Conservation (phyloP, 2,888 invertebrate genomes). For the Rhagonycha lutea region DNA sequence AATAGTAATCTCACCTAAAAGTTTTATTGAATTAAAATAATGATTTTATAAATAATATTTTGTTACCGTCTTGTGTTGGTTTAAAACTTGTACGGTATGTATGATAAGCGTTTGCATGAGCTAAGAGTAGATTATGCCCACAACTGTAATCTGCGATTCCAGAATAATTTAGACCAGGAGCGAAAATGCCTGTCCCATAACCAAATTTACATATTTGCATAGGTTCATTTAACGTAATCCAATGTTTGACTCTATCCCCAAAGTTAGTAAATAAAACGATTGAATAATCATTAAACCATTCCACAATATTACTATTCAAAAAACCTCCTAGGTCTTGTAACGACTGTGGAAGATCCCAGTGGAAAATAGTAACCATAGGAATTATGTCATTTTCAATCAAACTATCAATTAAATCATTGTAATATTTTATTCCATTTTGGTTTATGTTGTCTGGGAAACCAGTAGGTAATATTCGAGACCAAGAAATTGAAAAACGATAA, state of each 20-base stretch:
- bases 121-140: conserved; percentile 9
- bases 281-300: conserved; percentile 60
- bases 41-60: not conserved
- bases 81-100: conserved; percentile 44
- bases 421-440: conserved; percentile 71
- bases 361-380: conserved; percentile 54
- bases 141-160: conserved; percentile 21
- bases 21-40: not conserved
- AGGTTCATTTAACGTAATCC: conserved; percentile 38
- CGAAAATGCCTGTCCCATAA: conserved; percentile 7
- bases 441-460: conserved; percentile 69
- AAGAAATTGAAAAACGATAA: conserved; percentile 66
- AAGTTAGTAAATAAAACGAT: conserved; percentile 35
- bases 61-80: conserved; percentile 22
- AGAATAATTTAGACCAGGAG: conserved; percentile 12
- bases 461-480: conserved; percentile 68
- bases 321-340: conserved; percentile 64
- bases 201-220: conserved; percentile 24
- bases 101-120: conserved; percentile 16
- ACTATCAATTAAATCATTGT: conserved; percentile 73
- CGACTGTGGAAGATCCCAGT: conserved; percentile 45
- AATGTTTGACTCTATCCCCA: conserved; percentile 27
- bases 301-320: conserved; percentile 61
- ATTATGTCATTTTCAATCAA: conserved; percentile 62
- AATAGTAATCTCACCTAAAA: conserved; percentile 52